Evolutionary conservation across 2,888 invertebrate genomes (phyloP), one percentile per base, ranked within the genome.

Genomic region (Lithophane socia): DNA sequence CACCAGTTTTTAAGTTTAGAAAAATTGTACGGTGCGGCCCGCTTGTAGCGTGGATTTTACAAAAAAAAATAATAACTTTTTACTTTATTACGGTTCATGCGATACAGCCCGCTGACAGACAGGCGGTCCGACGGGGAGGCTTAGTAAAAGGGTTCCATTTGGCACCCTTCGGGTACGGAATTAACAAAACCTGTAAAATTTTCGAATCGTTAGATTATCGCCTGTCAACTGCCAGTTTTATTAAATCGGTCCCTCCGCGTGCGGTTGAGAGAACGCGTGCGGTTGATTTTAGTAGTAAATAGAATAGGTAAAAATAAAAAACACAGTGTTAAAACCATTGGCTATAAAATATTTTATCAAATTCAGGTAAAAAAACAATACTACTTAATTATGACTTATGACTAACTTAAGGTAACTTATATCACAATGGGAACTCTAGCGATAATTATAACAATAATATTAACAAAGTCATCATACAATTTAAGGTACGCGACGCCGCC

Each of bases 331-430:
- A 21, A 44, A 69, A 42, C 7, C 12, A 18, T 56, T 64, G 7
- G 3, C 13, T 63, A 13, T 24, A 24, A 10, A 42, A n/a, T 29
- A 0, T 29, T 73, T 56, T 52, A 78, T 52, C 16, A 64, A 64
- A 64, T 16, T 24, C 42, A 44, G 29, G 29, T 78, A 64, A 44
- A 73, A 47, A 73, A 80, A n/a, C 10, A 61, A 21, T 64, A 56
- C 37, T 37, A n/a, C 37, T 47, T 58, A 73, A 29, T 29, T 3
- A 0, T n/a, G 29, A 29, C 29, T 29, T 29, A 29, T 29, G 29
- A 29, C 10, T 68, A 68, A 64, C 49, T 66, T 61, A 70, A 9
- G 1, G 1, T 42, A 63, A 63, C 77, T 63, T 71, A n/a, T 67
- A 54, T 80, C 18, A 61, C 24, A 71, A 52, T 52, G 42, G 54